phyloP scores from a whole-genome alignment of 2,888 invertebrate species.

The Tenodera sinensis region DNA sequence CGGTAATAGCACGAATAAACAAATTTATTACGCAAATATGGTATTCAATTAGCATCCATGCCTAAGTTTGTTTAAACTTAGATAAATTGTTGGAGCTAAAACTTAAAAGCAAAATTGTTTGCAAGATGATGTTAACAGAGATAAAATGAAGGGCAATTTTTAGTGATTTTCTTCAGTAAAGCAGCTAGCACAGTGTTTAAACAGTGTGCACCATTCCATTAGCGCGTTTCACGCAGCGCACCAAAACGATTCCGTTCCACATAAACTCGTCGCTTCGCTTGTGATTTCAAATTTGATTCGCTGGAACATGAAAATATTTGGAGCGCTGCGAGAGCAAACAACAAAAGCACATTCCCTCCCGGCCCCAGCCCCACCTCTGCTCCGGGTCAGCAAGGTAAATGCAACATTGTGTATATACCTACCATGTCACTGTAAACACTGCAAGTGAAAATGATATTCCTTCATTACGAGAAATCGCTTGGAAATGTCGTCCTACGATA shows the following conservation, averaged over 20 bases:
- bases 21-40: too few relatives aligned
- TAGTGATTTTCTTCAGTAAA: too few relatives aligned
- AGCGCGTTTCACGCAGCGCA: background rate
- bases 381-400: background rate
- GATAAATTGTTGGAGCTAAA: too few relatives aligned
- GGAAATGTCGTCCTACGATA: background rate
- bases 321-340: background rate
- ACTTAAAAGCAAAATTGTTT: too few relatives aligned
- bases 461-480: background rate
- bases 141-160: too few relatives aligned
- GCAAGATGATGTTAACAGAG: too few relatives aligned
- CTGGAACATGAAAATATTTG: background rate
- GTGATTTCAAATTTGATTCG: background rate
- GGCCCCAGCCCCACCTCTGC: background rate
- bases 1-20: too few relatives aligned
- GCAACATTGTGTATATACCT: background rate
- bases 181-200: too few relatives aligned
- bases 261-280: background rate
- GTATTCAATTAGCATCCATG: too few relatives aligned
- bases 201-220: background rate
- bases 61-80: too few relatives aligned
- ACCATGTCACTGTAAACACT: background rate
- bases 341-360: background rate
- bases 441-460: background rate
- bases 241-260: background rate